A percentile compares a stretch with the other conserved stretches of the same genome.
Evolutionary conservation across 2,797 vertebrate genomes (phyloP).

Genomic region (Aphelocoma californica): DNA sequence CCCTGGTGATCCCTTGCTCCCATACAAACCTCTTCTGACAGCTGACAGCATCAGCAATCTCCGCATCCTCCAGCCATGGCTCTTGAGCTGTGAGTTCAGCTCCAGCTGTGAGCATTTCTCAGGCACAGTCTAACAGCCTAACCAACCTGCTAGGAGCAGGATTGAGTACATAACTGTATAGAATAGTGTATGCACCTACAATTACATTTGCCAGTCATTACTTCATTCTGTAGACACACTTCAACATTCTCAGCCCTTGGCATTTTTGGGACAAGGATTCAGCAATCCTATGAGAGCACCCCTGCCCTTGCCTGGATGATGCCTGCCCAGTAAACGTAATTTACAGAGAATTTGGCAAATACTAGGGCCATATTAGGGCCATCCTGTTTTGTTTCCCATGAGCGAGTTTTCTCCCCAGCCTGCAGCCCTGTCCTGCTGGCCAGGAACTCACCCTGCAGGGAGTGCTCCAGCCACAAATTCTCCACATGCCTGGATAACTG

Average conservation of each 20-base stretch:
- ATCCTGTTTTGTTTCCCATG: background rate
- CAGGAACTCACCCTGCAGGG: background rate
- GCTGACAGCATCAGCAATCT: background rate
- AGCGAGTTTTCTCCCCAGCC: rapidly evolving
- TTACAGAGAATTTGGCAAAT: background rate
- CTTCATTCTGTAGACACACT: background rate
- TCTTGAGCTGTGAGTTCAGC: background rate
- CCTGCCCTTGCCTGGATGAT: background rate
- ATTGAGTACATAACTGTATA: background rate
- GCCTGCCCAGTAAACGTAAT: background rate
- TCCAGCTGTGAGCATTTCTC: background rate
- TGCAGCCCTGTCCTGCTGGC: background rate
- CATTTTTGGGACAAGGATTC: background rate
- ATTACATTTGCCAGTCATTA: background rate
- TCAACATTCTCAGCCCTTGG: background rate
- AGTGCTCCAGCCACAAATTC: background rate
- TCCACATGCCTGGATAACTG: background rate
- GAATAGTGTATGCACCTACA: background rate
- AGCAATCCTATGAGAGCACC: background rate
- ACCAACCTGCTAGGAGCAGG: background rate
- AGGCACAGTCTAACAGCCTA: background rate
- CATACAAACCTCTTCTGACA: background rate
- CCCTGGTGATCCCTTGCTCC: background rate
- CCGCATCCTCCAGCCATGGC: background rate
- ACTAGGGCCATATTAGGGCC: background rate